A percentile compares a stretch with the other conserved stretches of the same genome.
Conservation (phyloP, 2,113 vertebrate species). For the Hiodon tergisus region DNA sequence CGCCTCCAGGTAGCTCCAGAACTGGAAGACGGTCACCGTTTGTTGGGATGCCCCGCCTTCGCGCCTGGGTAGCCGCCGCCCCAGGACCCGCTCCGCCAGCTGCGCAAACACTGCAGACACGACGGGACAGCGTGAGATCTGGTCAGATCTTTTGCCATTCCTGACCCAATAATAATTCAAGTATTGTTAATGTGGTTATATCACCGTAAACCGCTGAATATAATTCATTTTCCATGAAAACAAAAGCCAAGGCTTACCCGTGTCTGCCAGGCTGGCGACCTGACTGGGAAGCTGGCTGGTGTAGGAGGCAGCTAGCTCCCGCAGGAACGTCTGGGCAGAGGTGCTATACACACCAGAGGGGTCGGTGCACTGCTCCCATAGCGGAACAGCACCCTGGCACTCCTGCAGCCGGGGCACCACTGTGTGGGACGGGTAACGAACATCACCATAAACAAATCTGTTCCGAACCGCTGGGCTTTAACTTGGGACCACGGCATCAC, state of each 20-base stretch:
- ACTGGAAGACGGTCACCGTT: conserved; percentile 83
- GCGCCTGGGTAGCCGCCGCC: conserved; percentile 70
- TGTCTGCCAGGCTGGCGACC: conserved; percentile 59
- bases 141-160: neutral
- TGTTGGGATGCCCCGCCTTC: conserved; percentile 51
- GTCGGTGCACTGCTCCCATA: conserved; percentile 77
- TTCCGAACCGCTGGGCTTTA: no score
- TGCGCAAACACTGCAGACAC: conserved; percentile 69
- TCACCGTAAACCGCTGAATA: no score
- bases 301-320: conserved; percentile 59
- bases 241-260: conserved; percentile 62
- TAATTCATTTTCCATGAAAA: no score
- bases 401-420: conserved; percentile 60
- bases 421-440: conserved; percentile 26
- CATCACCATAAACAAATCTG: neutral
- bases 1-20: conserved; percentile 80
- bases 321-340: conserved; percentile 69
- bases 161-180: no score
- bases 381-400: conserved; percentile 69
- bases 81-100: conserved; percentile 75
- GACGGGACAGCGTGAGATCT: neutral
- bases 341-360: conserved; percentile 64
- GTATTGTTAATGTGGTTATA: no score
- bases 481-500: no score
- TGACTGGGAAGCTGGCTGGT: conserved; percentile 58